These are phyloP conservation scores for Crypturellus undulatus DNA, from an alignment of 2,113 vertebrate genomes.

Conservation along the genomic window DNA sequence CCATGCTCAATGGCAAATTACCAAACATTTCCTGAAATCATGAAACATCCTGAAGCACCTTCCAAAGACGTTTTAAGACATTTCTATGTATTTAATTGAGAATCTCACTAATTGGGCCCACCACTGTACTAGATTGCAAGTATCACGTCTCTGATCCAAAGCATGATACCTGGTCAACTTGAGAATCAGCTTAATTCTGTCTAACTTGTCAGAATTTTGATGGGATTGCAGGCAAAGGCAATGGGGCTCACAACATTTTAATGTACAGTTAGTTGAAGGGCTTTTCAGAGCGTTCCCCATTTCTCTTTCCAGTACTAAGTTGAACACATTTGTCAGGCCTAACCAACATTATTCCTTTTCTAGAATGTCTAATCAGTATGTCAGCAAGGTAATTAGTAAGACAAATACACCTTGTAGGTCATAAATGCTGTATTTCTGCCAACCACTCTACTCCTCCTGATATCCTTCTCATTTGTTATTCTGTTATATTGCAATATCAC, in stretches of 20 bases:
- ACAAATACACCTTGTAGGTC: neutral
- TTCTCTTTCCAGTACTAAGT: neutral
- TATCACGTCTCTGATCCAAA: neutral
- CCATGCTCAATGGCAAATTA: neutral
- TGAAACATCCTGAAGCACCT: neutral
- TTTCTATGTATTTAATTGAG: neutral
- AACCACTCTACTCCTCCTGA: neutral
- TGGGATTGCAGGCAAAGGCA: neutral
- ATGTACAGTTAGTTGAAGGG: neutral
- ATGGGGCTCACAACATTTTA: neutral
- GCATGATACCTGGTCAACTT: neutral
- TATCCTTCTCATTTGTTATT: conserved; percentile 24
- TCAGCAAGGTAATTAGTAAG: conserved; percentile 10
- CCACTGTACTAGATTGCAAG: neutral
- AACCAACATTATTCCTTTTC: neutral
- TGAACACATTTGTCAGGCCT: neutral
- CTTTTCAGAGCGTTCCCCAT: neutral
- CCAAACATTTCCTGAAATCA: neutral
- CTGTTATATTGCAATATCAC: neutral
- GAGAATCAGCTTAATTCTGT: neutral
- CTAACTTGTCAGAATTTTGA: neutral
- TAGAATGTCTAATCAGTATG: neutral
- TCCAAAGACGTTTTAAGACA: neutral
- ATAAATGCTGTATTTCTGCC: neutral
- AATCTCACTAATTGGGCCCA: neutral